Evolutionary conservation across 1,140 invertebrate genomes (phyloP).

Genomic region (Drosophila sp.): DNA sequence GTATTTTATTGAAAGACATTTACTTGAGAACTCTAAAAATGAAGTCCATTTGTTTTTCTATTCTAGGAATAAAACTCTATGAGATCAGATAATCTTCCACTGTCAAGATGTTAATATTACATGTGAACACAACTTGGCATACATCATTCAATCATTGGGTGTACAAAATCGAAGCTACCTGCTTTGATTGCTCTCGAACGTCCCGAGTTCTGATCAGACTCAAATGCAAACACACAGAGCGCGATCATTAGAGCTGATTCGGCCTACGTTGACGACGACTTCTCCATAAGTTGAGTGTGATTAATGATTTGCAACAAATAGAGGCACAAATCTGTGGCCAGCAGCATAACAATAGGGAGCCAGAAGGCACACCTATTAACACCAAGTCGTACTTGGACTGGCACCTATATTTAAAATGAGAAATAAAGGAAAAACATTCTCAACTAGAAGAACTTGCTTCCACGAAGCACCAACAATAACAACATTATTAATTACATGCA

Average conservation of each 20-base stretch:
- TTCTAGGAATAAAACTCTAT: constrained; percentile 41
- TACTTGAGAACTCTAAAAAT: neutral
- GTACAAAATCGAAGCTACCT: constrained; percentile 41
- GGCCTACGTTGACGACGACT: constrained; percentile 44
- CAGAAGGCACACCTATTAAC: constrained; percentile 75
- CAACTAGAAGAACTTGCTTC: constrained; percentile 49
- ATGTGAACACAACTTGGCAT: constrained; percentile 56
- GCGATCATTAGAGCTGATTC: constrained; percentile 60
- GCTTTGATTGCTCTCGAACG: constrained; percentile 39
- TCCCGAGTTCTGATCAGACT: constrained; percentile 29
- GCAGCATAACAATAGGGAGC: constrained; percentile 64
- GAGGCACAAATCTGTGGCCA: constrained; percentile 65
- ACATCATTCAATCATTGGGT: constrained; percentile 64
- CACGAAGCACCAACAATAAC: constrained; percentile 53
- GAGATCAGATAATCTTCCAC: constrained; percentile 26
- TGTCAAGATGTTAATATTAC: constrained; percentile 53
- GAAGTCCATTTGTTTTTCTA: neutral
- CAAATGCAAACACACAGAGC: constrained; percentile 17
- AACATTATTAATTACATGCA: constrained; percentile 81
- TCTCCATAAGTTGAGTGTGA: constrained; percentile 54
- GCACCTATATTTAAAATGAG: constrained; percentile 50
- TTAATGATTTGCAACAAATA: constrained; percentile 70
- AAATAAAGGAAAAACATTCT: constrained; percentile 22
- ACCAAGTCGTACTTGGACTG: constrained; percentile 45
- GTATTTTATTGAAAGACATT: neutral